Evolutionary conservation across 2,888 invertebrate species (phyloP), one percentile per base, ranked within the genome.

Genomic region (Leptopilina myrica): DNA sequence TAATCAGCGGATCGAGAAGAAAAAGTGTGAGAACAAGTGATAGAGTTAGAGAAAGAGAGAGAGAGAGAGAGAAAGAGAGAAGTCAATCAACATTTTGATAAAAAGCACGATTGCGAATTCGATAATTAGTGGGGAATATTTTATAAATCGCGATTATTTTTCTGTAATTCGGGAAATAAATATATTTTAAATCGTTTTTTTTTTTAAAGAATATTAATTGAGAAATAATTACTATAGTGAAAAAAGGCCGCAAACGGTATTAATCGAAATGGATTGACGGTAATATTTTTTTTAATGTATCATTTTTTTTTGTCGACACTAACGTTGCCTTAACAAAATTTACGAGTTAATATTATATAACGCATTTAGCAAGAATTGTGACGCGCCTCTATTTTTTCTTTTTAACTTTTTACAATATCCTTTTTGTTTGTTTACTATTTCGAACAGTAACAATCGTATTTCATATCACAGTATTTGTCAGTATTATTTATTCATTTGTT

Each of bases 401-500:
- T 49, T 49, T 49, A 84, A 80, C 83, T 78, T 78, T 76, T 80
- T 79, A 56, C 84, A 87, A 49, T 87, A 86, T 82, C 78, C 84
- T 85, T 87, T 62, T 88, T 85, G 20, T 33, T 33, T 33, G 33
- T 3, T 33, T 79, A 84, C 88, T 88, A 89, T 87, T 87, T 89
- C 89, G 87, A 89, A 90, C 87, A 89, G 90, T 88, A 89, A 90
- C 88, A 89, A 20, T 89, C 89, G 89, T 88, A 90, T 89, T 86
- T 89, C 85, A 88, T 91, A 91, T 91, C 91, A 91, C 91, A 91
- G 90, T 89, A 89, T 89, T 88, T 86, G 86, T 89, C 88, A 89
- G 87, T 89, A 88, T 86, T 88, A 88, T 88, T 89, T 85, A 88
- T 85, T 49, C 87, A 87, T 89, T 89, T 88, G 86, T 89, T 86